Conservation (phyloP, 1,140 invertebrate genomes). For the Sarcophaga bullata region DNA sequence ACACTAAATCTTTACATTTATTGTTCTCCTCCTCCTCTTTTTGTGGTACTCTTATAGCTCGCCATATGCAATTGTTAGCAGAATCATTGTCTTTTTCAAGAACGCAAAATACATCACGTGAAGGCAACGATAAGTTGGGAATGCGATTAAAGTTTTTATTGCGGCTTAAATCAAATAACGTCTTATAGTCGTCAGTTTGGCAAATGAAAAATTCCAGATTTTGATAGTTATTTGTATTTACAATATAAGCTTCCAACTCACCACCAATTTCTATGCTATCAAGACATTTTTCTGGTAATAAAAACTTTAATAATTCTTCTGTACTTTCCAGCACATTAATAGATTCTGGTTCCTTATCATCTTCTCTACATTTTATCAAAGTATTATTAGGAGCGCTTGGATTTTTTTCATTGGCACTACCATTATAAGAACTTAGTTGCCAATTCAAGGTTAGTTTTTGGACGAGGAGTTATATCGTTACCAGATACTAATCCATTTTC, state of each 20-base stretch:
- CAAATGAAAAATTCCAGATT: slow-evolving; percentile 39
- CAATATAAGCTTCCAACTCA: slow-evolving; percentile 23
- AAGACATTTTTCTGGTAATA: slow-evolving; percentile 28
- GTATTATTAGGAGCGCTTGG: background rate
- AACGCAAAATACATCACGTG: slow-evolving; percentile 31
- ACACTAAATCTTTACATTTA: background rate
- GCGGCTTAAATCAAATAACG: slow-evolving; percentile 30
- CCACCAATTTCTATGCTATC: background rate
- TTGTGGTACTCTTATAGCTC: background rate
- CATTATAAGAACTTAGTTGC: background rate
- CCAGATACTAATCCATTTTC: background rate
- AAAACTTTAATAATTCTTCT: background rate
- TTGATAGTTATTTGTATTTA: slow-evolving; percentile 25
- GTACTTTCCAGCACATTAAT: background rate
- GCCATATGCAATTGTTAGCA: slow-evolving; percentile 24
- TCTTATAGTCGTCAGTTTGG: slow-evolving; percentile 30
- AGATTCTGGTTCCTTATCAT: background rate
- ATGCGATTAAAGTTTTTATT: slow-evolving; percentile 26
- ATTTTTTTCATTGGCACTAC: background rate
- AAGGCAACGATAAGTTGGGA: background rate
- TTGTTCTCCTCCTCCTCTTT: background rate
- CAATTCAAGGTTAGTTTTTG: background rate
- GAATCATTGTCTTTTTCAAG: background rate
- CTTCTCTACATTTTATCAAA: background rate
- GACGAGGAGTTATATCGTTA: no score